Base-by-base conservation (phyloP, 2,888 invertebrate species). In the Sinohyriopsis cumingii region DNA sequence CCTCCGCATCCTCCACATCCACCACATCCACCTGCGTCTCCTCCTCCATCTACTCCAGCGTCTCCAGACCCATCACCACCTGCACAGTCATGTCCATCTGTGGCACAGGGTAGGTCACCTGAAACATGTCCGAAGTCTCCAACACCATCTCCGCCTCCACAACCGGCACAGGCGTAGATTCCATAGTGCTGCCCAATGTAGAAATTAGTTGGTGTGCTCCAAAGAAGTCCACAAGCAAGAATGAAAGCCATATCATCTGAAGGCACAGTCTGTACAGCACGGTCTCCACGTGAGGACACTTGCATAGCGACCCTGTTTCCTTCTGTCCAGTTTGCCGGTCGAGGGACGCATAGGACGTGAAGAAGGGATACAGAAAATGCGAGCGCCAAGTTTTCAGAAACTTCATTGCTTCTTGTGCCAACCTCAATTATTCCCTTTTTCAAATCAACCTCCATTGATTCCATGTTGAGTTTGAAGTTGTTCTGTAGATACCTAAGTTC, bases 261-360 rank as follows among this genome's bases (percentile, higher is more conserved):
- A 3, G 84, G 83, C 18, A 82, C 62, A 24, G 71, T 60, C 45
- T 68, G 53, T 6, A 81, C 75, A 12, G 67, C 63, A 53, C 73
- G 68, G 20, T 55, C 67, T 55, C 81, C 81, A 54, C 67, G 55
- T 1, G 1, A 20, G 54, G 33, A 12, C 12, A 55, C 19, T 7
- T 19, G 6, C 5, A 63, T n/a, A 56, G 28, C 55, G 7, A 72
- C 24, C 15, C 22, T 15, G 15, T 65, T 19, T 6, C 71, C 68
- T 19, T 60, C 55, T 61, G 19, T 55, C 69, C 69, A 69, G 9
- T 24, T 20, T 9, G 69, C 54, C 2, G 85, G 82, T 55, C 90
- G 89, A 0, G 91, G 91, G 79, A 91, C 90, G 78, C 91, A 91
- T n/a, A 91, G 84, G 19, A 91, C 90, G 77, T 91, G 90, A 19